A percentile compares a stretch with the other conserved stretches of the same genome.
These are phyloP conservation scores for Neodiprion lecontei DNA, from an alignment of 1,140 invertebrate species.

Conservation along the genomic window DNA sequence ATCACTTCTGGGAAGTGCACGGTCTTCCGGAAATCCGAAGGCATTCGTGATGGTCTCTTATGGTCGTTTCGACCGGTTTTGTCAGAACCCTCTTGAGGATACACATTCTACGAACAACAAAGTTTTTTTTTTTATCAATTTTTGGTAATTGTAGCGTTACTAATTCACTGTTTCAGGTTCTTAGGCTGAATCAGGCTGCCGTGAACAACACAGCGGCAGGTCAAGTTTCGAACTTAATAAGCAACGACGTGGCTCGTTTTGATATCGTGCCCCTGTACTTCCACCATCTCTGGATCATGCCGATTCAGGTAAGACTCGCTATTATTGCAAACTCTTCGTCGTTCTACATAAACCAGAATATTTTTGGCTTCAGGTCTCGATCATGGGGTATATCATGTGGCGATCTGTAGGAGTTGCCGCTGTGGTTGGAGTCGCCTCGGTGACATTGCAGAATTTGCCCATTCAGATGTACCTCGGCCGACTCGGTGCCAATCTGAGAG, in stretches of 20 bases:
- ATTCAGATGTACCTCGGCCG: conserved; percentile 71
- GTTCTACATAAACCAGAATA: no score
- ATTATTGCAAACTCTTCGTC: no score
- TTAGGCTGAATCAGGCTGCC: conserved; percentile 69
- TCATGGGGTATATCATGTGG: conserved; percentile 72
- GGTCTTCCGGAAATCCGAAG: no score
- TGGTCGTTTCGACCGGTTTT: no score
- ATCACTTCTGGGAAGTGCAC: no score
- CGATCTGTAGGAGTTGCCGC: conserved; percentile 70
- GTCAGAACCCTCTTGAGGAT: no score
- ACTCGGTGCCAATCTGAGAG: conserved; percentile 63
- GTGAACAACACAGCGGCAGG: conserved; percentile 75
- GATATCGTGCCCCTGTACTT: conserved; percentile 63
- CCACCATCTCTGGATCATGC: conserved; percentile 60
- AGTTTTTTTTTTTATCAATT: no score
- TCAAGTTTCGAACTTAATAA: conserved; percentile 84
- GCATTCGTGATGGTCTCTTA: no score
- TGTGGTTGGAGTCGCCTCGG: conserved; percentile 72
- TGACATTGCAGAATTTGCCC: conserved; percentile 67
- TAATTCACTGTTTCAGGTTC: conserved; percentile 59
- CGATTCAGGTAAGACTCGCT: conserved; percentile 43
- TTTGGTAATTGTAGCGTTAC: no score
- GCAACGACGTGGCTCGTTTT: conserved; percentile 76
- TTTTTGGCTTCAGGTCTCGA: conserved; percentile 51
- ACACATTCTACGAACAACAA: no score